Conservation (phyloP, 2,113 vertebrate genomes). For the Dendropsophus ebraccatus region DNA sequence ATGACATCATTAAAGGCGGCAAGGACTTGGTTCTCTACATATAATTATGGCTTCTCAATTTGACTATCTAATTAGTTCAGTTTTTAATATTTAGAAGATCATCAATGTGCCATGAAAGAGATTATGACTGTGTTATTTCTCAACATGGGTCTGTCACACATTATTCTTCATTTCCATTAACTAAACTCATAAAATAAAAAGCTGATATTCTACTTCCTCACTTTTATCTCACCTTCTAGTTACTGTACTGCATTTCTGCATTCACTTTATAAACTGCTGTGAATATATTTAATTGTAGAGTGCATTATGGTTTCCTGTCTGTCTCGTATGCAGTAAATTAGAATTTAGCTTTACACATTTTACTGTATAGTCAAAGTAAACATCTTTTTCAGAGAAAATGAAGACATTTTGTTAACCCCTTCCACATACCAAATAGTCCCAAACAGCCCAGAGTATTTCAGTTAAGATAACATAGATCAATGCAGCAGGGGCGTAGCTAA, state of each 20-base stretch:
- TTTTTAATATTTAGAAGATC: slow-evolving; percentile 62
- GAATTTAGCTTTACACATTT: too few species aligned
- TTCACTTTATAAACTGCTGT: background rate
- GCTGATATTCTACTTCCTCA: background rate
- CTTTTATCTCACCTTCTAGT: background rate
- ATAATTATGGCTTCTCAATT: slow-evolving; percentile 64
- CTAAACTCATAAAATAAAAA: background rate
- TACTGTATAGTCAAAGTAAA: too few species aligned
- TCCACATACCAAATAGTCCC: too few species aligned
- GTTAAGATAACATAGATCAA: too few species aligned
- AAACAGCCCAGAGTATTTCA: too few species aligned
- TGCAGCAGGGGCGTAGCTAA: too few species aligned
- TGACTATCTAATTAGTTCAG: slow-evolving; percentile 64
- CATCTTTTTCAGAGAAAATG: too few species aligned
- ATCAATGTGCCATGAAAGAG: slow-evolving; percentile 9
- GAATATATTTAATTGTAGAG: background rate
- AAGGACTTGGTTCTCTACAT: slow-evolving; percentile 59
- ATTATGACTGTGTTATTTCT: background rate
- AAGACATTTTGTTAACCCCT: too few species aligned
- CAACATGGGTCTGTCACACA: background rate
- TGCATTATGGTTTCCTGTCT: background rate
- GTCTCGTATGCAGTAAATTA: background rate
- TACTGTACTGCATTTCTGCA: background rate
- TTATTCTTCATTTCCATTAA: slow-evolving; percentile 4
- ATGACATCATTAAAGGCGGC: slow-evolving; percentile 48